Percentiles rank a stretch among this genome's conserved stretches.
phyloP scores from a whole-genome alignment of 2,888 invertebrate genomes.

The Synergus gifuensis region DNA sequence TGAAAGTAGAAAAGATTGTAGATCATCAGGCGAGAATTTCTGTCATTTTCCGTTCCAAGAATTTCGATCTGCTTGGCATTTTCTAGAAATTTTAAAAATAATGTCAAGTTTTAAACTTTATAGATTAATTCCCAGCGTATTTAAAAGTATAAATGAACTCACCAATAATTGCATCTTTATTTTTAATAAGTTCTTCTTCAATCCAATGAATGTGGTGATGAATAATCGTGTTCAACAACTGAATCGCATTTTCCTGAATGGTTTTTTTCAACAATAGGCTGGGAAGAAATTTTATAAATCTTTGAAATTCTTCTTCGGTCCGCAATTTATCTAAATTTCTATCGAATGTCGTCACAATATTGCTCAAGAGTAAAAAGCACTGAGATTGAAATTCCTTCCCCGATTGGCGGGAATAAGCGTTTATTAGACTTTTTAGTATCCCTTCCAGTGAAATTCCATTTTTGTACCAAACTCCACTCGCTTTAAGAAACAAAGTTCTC shows the following conservation, averaged over 20 bases:
- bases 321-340: conserved; percentile 71
- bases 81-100: conserved; percentile 62
- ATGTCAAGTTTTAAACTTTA: too few relatives aligned
- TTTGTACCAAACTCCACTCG: conserved; percentile 69
- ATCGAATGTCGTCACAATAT: conserved; percentile 73
- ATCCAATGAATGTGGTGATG: conserved; percentile 69
- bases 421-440: conserved; percentile 61
- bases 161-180: conserved; percentile 70
- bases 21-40: conserved; percentile 71
- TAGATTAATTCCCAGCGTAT: too few relatives aligned
- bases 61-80: conserved; percentile 72
- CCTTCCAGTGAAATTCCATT: conserved; percentile 63
- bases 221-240: conserved; percentile 69
- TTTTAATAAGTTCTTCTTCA: conserved; percentile 62
- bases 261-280: conserved; percentile 63
- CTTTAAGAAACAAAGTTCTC: conserved; percentile 66
- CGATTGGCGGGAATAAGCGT: conserved; percentile 60
- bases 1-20: conserved; percentile 74
- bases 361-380: conserved; percentile 78
- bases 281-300: conserved; percentile 68
- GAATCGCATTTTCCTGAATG: conserved; percentile 69
- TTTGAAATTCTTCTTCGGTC: conserved; percentile 67
- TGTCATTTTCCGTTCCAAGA: conserved; percentile 65
- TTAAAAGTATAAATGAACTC: conserved; percentile 42
- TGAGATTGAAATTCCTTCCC: conserved; percentile 70